These are phyloP conservation scores for Drosophila koepferae DNA, from an alignment of 2,888 invertebrate species.

Conservation along the genomic window DNA sequence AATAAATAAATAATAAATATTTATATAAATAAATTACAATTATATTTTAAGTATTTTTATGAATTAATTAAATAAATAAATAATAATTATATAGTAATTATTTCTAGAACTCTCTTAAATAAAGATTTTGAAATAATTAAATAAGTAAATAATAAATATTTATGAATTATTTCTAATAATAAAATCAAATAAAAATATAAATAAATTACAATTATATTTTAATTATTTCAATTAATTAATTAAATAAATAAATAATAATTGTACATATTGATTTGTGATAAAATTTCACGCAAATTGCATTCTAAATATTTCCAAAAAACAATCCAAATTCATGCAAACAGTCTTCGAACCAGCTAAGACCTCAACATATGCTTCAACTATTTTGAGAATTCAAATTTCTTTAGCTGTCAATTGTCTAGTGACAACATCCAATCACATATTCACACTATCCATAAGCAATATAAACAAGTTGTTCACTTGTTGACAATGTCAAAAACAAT, in stretches of 20 bases:
- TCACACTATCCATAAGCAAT: slow-evolving; percentile 22
- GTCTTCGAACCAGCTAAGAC: background rate
- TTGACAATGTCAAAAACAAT: slow-evolving; percentile 54
- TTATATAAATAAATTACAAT: too few relatives aligned
- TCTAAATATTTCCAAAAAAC: background rate
- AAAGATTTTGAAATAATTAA: too few relatives aligned
- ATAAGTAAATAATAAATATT: background rate
- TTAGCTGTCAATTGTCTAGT: background rate
- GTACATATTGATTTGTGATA: background rate
- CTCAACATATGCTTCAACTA: background rate
- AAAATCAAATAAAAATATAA: too few relatives aligned
- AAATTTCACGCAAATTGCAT: background rate
- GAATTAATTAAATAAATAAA: too few relatives aligned
- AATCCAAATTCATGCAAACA: background rate
- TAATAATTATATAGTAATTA: too few relatives aligned
- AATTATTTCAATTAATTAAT: too few relatives aligned
- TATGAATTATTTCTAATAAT: too few relatives aligned
- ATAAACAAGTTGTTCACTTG: slow-evolving; percentile 60
- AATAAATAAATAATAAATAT: too few relatives aligned
- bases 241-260: background rate
- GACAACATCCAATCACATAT: slow-evolving; percentile 1
- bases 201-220: too few relatives aligned
- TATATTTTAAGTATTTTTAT: too few relatives aligned
- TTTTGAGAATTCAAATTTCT: background rate
- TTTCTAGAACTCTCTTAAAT: too few relatives aligned